phyloP scores from a whole-genome alignment of 2,888 invertebrate species.

The Alloscopus bannaensis region DNA sequence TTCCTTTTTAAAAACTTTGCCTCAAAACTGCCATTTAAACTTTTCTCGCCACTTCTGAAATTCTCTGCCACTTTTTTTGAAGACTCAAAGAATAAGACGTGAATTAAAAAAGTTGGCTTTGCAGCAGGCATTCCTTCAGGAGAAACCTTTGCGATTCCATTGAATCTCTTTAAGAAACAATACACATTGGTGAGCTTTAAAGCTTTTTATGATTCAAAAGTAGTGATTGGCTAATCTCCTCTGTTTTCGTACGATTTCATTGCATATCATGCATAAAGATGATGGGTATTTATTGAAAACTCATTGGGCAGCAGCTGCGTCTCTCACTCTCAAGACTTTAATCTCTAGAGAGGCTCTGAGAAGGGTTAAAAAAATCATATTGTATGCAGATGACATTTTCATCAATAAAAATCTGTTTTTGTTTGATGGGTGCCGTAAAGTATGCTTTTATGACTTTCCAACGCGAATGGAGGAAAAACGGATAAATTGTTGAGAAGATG shows the following conservation, averaged over 20 bases:
- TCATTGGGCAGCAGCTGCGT: too few species aligned
- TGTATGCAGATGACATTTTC: not conserved
- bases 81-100: not conserved
- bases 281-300: too few species aligned
- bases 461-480: not conserved
- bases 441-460: slow-evolving; percentile 6
- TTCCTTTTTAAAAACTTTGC: not conserved
- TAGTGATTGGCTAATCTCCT: not conserved
- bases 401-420: slow-evolving; percentile 8
- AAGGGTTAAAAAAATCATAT: not conserved
- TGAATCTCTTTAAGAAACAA: too few species aligned
- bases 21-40: not conserved
- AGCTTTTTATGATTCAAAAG: too few species aligned
- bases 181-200: too few species aligned
- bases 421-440: slow-evolving; percentile 18
- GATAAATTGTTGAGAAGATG: not conserved
- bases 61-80: not conserved
- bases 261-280: not conserved
- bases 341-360: too few species aligned
- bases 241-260: not conserved
- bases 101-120: not conserved
- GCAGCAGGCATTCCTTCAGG: not conserved
- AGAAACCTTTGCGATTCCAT: not conserved
- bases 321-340: too few species aligned
- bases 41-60: not conserved